Evolutionary conservation across 30 jellyfish, hydroid and myxozoan species (phyloP).

Genomic region (Nemopilema nomurai): DNA sequence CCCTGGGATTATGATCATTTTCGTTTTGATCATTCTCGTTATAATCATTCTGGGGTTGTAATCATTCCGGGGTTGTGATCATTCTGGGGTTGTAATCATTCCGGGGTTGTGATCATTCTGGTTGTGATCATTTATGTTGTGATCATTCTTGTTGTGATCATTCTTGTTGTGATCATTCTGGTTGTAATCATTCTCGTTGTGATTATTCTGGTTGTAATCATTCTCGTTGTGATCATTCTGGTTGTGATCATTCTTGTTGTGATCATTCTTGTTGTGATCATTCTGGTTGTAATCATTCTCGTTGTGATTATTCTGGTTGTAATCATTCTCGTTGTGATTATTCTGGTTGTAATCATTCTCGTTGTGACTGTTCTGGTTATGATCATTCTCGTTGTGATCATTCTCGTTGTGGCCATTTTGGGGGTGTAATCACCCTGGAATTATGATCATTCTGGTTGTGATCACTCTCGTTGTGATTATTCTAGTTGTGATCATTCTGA

Average conservation of each 20-base stretch:
- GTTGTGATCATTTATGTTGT: neutral
- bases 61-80: too few relatives aligned
- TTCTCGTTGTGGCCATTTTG: neutral
- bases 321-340: slow-evolving; percentile 2
- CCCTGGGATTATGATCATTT: slow-evolving; percentile 1
- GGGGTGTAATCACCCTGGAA: neutral
- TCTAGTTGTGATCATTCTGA: neutral
- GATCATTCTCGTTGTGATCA: slow-evolving; percentile 8
- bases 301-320: neutral
- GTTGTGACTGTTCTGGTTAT: slow-evolving; percentile 1
- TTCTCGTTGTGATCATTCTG: slow-evolving; percentile 13
- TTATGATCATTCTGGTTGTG: neutral
- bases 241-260: neutral
- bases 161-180: neutral
- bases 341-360: neutral
- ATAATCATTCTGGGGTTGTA: slow-evolving; percentile 7
- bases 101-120: slow-evolving; percentile 7
- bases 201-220: neutral
- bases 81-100: too few relatives aligned
- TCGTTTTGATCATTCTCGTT: slow-evolving; percentile 2
- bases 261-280: neutral
- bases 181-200: neutral
- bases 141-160: slow-evolving; percentile 8
- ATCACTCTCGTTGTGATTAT: slow-evolving; percentile 15
- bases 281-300: neutral